Conservation (phyloP, 1,140 invertebrate species). For the Nymphalis io region DNA sequence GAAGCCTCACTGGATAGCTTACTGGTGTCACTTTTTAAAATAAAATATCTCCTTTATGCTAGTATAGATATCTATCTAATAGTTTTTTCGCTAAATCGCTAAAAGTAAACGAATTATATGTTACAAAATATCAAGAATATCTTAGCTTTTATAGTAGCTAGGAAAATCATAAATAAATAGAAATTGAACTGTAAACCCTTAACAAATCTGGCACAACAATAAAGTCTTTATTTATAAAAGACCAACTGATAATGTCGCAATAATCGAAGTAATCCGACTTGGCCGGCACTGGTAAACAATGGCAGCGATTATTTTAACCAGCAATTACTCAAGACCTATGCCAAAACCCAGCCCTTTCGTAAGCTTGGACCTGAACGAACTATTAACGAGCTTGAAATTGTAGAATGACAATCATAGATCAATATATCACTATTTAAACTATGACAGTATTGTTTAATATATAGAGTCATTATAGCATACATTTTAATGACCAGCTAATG, state of each 20-base stretch:
- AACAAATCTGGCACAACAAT: background rate
- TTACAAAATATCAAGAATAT: too few species aligned
- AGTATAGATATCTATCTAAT: too few species aligned
- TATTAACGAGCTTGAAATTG: slow-evolving; percentile 33
- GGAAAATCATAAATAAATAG: too few species aligned
- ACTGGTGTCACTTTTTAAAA: too few species aligned
- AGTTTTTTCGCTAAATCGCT: too few species aligned
- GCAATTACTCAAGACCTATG: slow-evolving; percentile 20
- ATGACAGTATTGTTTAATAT: slow-evolving; percentile 9
- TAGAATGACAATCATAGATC: slow-evolving; percentile 16
- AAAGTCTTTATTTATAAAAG: background rate
- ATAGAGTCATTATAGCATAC: background rate
- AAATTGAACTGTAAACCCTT: background rate
- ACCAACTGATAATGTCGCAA: slow-evolving; percentile 17
- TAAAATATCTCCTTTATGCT: too few species aligned
- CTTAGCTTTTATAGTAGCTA: too few species aligned
- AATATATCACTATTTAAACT: slow-evolving; percentile 20
- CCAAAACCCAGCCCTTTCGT: slow-evolving; percentile 30
- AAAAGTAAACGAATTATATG: too few species aligned
- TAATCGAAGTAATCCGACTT: slow-evolving; percentile 23
- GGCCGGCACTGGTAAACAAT: slow-evolving; percentile 28
- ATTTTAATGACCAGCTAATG: background rate
- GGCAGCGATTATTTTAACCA: slow-evolving; percentile 27
- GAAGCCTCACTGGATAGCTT: too few species aligned
- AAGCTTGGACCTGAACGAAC: slow-evolving; percentile 22